Percentiles rank a stretch among this genome's conserved stretches.
phyloP scores from a whole-genome alignment of 2,113 vertebrate species.

The Aldabrachelys gigantea region DNA sequence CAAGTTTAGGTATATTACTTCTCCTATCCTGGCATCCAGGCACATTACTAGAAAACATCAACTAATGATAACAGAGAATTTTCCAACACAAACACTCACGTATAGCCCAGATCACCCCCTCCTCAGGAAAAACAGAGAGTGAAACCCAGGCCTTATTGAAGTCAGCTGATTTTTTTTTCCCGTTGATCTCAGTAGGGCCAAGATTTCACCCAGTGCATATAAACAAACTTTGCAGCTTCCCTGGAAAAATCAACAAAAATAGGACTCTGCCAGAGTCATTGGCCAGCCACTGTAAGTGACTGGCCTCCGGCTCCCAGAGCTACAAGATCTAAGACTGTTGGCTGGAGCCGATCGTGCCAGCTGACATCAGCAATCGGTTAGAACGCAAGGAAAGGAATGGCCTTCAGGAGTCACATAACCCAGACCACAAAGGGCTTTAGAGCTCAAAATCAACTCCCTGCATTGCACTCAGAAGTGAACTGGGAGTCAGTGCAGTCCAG shows the following conservation, averaged over 20 bases:
- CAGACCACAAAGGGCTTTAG: background rate
- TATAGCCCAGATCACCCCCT: background rate
- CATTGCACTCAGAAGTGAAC: background rate
- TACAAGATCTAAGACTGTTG: background rate
- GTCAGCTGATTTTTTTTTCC: background rate
- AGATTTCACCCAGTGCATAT: background rate
- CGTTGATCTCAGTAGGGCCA: background rate
- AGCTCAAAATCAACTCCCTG: background rate
- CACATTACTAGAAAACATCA: slow-evolving; percentile 53
- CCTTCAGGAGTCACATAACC: background rate
- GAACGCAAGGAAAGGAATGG: background rate
- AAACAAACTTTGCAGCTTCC: background rate
- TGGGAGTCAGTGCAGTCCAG: accelerated
- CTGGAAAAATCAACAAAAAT: background rate
- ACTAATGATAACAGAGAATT: slow-evolving; percentile 40
- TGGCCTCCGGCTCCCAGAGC: background rate
- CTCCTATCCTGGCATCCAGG: background rate
- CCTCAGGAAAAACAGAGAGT: background rate
- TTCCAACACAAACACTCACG: slow-evolving; percentile 62
- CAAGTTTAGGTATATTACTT: slow-evolving; percentile 58
- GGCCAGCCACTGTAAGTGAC: background rate
- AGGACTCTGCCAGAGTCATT: background rate
- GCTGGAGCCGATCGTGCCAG: background rate
- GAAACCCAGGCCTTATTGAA: background rate
- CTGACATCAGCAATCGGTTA: background rate